Evolutionary conservation across 35 echinoderm and acorn worm genomes (phyloP).

Genomic region (Antedon bifida): DNA sequence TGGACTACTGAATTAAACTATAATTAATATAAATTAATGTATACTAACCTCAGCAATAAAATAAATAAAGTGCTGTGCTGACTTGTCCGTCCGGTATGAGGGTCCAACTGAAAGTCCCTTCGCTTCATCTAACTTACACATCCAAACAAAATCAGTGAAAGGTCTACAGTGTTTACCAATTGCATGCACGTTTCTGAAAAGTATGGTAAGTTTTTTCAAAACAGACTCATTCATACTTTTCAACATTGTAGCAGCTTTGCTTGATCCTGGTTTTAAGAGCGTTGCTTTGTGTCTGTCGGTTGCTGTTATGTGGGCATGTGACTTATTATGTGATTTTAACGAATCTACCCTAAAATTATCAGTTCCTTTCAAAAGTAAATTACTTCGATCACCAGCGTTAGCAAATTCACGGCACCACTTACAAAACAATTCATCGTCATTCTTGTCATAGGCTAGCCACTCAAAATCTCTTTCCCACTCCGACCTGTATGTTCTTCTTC

Average conservation of each 20-base stretch:
- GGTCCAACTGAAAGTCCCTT: neutral
- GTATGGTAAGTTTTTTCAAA: neutral
- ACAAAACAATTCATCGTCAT: slow-evolving; percentile 9
- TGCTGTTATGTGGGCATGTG: slow-evolving; percentile 6
- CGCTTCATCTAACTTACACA: neutral
- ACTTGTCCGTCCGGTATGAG: slow-evolving; percentile 5
- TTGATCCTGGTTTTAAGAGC: neutral
- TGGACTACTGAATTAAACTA: too few relatives aligned
- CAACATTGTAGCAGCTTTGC: neutral
- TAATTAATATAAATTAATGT: neutral
- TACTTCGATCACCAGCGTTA: neutral
- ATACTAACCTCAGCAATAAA: neutral
- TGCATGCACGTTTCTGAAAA: slow-evolving; percentile 3
- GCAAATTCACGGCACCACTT: neutral
- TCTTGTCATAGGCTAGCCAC: slow-evolving; percentile 11
- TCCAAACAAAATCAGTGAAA: neutral
- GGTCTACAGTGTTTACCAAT: neutral
- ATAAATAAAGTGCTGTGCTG: neutral
- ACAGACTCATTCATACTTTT: neutral
- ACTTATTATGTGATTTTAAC: slow-evolving; percentile 13
- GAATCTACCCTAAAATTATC: slow-evolving; percentile 12
- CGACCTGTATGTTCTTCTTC: neutral
- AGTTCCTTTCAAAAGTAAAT: slow-evolving; percentile 1
- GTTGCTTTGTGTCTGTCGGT: neutral
- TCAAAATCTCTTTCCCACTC: slow-evolving; percentile 22